These are phyloP conservation scores for Smittia aterrima DNA, from an alignment of 2,888 invertebrate species.

Conservation along the genomic window DNA sequence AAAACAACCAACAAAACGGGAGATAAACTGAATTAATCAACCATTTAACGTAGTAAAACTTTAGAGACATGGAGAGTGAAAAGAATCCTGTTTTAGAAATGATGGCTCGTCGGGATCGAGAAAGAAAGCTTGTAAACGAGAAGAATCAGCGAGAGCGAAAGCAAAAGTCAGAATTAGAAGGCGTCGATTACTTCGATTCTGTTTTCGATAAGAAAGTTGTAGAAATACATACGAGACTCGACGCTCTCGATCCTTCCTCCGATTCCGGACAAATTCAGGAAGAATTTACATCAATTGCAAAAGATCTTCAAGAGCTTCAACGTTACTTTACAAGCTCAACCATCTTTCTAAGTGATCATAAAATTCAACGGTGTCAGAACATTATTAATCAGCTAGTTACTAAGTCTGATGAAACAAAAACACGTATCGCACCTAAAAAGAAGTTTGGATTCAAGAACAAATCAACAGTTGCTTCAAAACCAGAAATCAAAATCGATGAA, in stretches of 20 bases:
- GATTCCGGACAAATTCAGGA: conserved; percentile 56
- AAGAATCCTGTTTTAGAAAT: conserved; percentile 18
- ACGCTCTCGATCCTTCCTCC: conserved; percentile 54
- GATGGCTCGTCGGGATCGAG: conserved; percentile 28
- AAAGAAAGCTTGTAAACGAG: neutral
- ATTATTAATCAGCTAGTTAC: conserved; percentile 68
- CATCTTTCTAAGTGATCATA: conserved; percentile 76
- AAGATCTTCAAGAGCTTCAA: conserved; percentile 71
- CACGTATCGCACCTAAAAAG: conserved; percentile 73
- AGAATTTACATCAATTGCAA: conserved; percentile 68
- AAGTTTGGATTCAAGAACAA: conserved; percentile 83
- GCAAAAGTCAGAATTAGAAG: conserved; percentile 49
- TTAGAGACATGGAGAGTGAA: conserved; percentile 1
- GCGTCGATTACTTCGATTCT: conserved; percentile 66
- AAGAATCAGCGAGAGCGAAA: conserved; percentile 41
- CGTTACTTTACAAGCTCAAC: conserved; percentile 77
- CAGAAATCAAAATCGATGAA: conserved; percentile 53
- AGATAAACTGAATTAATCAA: conserved; percentile 22
- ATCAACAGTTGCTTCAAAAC: conserved; percentile 53
- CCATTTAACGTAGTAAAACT: neutral
- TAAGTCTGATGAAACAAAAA: conserved; percentile 70
- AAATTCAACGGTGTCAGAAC: conserved; percentile 74
- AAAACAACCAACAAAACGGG: conserved; percentile 27
- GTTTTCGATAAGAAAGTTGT: conserved; percentile 66
- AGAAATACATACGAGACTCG: conserved; percentile 63